A percentile compares a stretch with the other conserved stretches of the same genome.
Conservation (phyloP, 2,888 invertebrate genomes). For the Drosophila planitibia region DNA sequence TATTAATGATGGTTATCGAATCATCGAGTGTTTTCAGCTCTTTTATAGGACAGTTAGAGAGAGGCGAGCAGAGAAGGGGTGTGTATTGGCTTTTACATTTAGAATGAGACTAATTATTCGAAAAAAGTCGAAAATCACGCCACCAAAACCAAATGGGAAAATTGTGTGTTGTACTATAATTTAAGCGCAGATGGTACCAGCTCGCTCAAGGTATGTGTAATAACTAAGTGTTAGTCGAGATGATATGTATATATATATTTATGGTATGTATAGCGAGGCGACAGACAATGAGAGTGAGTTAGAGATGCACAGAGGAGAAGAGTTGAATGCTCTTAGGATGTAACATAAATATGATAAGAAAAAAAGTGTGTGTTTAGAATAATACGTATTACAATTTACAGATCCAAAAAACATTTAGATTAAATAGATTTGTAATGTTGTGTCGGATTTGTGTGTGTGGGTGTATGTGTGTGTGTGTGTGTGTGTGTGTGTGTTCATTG, state of each 20-base stretch:
- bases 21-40: slow-evolving; percentile 29
- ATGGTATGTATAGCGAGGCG: slow-evolving; percentile 48
- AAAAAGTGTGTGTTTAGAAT: slow-evolving; percentile 26
- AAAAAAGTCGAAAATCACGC: slow-evolving; percentile 22
- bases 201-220: slow-evolving; percentile 14
- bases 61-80: slow-evolving; percentile 34
- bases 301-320: slow-evolving; percentile 29
- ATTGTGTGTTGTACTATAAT: slow-evolving; percentile 14
- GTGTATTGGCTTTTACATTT: background rate
- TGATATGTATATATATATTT: slow-evolving; percentile 6
- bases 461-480: slow-evolving; percentile 21
- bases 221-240: slow-evolving; percentile 30
- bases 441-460: background rate
- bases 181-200: slow-evolving; percentile 42
- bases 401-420: slow-evolving; percentile 74
- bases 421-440: slow-evolving; percentile 31
- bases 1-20: background rate
- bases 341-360: slow-evolving; percentile 36
- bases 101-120: slow-evolving; percentile 11
- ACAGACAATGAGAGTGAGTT: slow-evolving; percentile 21
- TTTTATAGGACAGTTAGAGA: slow-evolving; percentile 30
- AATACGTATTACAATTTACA: slow-evolving; percentile 64
- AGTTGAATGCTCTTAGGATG: slow-evolving; percentile 12
- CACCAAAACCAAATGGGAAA: slow-evolving; percentile 37
- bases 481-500: slow-evolving; percentile 21